These are phyloP conservation scores for Cebus imitator DNA, from an alignment of 2,113 vertebrate species.

Conservation along the genomic window DNA sequence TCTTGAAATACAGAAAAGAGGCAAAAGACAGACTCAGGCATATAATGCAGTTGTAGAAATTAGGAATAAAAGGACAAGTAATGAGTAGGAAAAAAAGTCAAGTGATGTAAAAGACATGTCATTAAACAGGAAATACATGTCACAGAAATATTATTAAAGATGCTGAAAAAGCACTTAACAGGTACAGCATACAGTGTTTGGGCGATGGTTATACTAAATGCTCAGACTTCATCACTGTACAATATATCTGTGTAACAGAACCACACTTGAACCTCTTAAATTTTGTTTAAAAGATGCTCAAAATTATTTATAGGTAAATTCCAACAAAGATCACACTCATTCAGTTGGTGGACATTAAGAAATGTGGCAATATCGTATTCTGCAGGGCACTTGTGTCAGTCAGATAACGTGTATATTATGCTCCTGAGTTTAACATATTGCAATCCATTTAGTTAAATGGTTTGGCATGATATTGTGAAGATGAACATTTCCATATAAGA, in stretches of 20 bases:
- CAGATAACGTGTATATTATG: background rate
- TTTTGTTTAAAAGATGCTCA: background rate
- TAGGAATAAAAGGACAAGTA: background rate
- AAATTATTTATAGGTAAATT: background rate
- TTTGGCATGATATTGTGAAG: background rate
- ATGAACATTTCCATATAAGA: background rate
- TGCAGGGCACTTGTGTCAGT: background rate
- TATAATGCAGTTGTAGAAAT: background rate
- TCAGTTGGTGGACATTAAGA: background rate
- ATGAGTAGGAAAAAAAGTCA: background rate
- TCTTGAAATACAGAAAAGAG: background rate
- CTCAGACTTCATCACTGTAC: too few species aligned
- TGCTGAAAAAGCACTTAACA: too few species aligned
- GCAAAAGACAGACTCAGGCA: background rate
- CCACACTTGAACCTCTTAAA: too few species aligned
- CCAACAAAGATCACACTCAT: background rate
- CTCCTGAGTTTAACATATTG: background rate
- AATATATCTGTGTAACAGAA: too few species aligned
- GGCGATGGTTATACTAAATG: too few species aligned
- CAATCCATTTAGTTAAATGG: background rate
- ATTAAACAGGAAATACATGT: background rate
- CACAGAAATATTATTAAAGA: too few species aligned
- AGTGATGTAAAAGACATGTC: background rate
- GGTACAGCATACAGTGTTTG: too few species aligned
- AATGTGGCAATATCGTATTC: background rate